Conservation (phyloP, 2,888 invertebrate genomes). For the Andrena hattorfiana region DNA sequence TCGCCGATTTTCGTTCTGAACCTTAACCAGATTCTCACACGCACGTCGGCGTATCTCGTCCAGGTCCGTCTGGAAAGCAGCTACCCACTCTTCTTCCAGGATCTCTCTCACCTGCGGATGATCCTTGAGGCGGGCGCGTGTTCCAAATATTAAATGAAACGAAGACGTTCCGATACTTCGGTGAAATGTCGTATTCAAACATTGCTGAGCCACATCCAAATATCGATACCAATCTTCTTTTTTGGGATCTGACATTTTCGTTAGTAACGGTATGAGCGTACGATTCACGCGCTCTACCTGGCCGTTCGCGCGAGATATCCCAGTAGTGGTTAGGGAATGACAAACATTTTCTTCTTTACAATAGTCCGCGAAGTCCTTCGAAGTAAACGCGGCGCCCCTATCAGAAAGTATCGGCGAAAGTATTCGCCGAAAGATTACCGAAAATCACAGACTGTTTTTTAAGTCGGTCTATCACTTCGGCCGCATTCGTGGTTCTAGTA, state of each 20-base stretch:
- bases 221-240: not conserved
- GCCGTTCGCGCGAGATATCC: not conserved
- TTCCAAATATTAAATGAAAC: constrained; percentile 1
- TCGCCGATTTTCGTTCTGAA: too few relatives aligned
- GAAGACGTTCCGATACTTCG: not conserved
- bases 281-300: constrained; percentile 6
- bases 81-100: too few relatives aligned
- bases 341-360: not conserved
- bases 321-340: not conserved
- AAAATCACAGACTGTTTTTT: not conserved
- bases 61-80: not conserved
- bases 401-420: too few relatives aligned
- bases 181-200: not conserved
- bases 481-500: too few relatives aligned
- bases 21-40: too few relatives aligned
- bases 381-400: not conserved
- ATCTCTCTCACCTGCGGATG: not conserved
- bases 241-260: not conserved
- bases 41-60: not conserved
- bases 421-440: too few relatives aligned
- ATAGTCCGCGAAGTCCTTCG: not conserved
- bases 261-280: not conserved
- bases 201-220: not conserved
- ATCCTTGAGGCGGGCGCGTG: not conserved
- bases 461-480: not conserved